Evolutionary conservation across 2,113 vertebrate species (phyloP).

Genomic region (Capreolus pygargus): DNA sequence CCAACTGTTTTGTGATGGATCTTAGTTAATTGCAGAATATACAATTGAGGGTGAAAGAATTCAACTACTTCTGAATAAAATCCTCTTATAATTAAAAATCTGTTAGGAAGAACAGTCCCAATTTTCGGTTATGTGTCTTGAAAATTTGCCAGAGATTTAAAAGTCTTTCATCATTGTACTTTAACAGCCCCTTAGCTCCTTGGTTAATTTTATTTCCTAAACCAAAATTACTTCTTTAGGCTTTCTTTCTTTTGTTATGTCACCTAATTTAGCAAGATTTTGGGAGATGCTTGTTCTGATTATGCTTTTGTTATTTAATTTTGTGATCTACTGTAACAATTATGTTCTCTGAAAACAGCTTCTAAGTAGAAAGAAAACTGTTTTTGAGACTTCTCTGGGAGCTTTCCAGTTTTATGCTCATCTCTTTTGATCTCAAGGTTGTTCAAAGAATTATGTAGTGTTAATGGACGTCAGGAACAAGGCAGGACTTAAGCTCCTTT

Average conservation of each 20-base stretch:
- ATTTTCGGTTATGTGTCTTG: slow-evolving; percentile 48
- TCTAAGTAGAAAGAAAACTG: slow-evolving; percentile 58
- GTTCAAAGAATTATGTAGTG: slow-evolving; percentile 59
- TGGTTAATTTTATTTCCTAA: slow-evolving; percentile 60
- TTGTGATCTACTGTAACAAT: slow-evolving; percentile 55
- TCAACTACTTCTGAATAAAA: slow-evolving; percentile 56
- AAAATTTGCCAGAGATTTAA: slow-evolving; percentile 59
- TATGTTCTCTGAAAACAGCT: slow-evolving; percentile 63
- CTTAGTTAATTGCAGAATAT: background rate
- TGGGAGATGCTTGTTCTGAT: slow-evolving; percentile 54
- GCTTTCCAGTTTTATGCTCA: slow-evolving; percentile 54
- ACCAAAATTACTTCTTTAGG: slow-evolving; percentile 36
- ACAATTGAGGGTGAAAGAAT: background rate
- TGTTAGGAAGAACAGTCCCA: slow-evolving; percentile 33
- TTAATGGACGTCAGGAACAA: slow-evolving; percentile 48
- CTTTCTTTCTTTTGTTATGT: slow-evolving; percentile 29
- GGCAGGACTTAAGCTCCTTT: background rate
- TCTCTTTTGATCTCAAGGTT: slow-evolving; percentile 72
- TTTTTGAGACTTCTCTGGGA: slow-evolving; percentile 41
- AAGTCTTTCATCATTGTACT: slow-evolving; percentile 39
- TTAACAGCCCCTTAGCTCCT: slow-evolving; percentile 30
- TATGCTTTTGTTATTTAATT: slow-evolving; percentile 71
- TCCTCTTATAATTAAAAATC: slow-evolving; percentile 66
- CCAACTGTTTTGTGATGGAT: background rate
- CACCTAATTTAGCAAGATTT: slow-evolving; percentile 53